Base-by-base conservation (phyloP, 2,113 vertebrate genomes). In the Synchiropus splendidus region DNA sequence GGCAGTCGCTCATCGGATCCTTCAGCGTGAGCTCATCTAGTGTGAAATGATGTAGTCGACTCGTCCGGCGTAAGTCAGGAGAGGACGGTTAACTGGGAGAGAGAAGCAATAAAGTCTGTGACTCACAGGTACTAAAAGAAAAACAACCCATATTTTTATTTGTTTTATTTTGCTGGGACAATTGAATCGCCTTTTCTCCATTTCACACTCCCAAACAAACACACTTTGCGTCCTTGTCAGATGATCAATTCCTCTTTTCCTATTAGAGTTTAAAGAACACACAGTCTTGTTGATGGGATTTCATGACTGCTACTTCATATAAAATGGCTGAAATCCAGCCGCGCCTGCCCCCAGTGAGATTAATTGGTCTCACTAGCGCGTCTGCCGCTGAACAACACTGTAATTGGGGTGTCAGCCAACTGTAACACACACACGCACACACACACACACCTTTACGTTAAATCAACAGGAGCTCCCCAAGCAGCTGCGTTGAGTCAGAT, bases 321-420 rank as follows among this genome's bases (percentile, higher is more conserved):
- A 31, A 60, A 54, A 58, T 56, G 54, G 57, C 55, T 58, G 40
- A 59, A 60, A 38, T 70, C 65, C 69, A 75, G 40, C 31, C 31
- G 9, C 41, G 44, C 47, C 32, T 50, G 44, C 36, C 30, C 51
- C 49, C 46, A 62, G 41, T 41, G 31, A 72, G 58, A 66, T 61
- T 63, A 57, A 66, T 67, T 69, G 41, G 30, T 38, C 44, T 31
- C 44, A 41, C 54, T 45, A 27, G 6, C 39, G 61, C 5, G 33
- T 51, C 41, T 50, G 30, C 54, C 54, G 44, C 58, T 49, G 32
- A 31, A 63, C 35, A 35, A 56, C 48, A 58, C 43, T 1, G 9
- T 35, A 27, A 27, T 27, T 27, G 21, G 21, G 21, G 21, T 27
- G 21, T 27, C 21, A 8, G 21, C 21, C 21, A 27, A 27, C 21